A percentile compares a stretch with the other conserved stretches of the same genome.
These are phyloP conservation scores for Aulostomus chinensis DNA, from an alignment of 2,797 vertebrate genomes.

Conservation along the genomic window DNA sequence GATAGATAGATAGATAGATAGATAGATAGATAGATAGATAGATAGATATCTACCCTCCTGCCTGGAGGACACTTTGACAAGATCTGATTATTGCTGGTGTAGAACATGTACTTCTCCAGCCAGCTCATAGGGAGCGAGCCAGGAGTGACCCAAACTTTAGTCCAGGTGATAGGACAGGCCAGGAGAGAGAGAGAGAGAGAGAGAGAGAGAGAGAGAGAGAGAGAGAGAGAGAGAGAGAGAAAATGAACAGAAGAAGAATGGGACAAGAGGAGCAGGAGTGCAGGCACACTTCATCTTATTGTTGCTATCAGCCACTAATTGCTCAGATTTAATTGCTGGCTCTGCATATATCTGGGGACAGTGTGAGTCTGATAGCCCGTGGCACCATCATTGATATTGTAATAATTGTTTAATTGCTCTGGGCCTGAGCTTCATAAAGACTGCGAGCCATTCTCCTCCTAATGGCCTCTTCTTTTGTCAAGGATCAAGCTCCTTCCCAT, in stretches of 20 bases:
- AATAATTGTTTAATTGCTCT: constrained; percentile 66
- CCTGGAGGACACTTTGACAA: no score
- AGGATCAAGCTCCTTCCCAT: constrained; percentile 21
- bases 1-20: no score
- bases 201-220: not conserved
- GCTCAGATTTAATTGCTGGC: constrained; percentile 50
- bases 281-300: constrained; percentile 15
- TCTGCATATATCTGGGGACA: constrained; percentile 46
- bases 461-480: constrained; percentile 39
- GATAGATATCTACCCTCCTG: no score
- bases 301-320: constrained; percentile 47
- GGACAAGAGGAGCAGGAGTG: constrained; percentile 23
- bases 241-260: constrained; percentile 25
- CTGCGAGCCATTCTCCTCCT: constrained; percentile 32
- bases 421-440: constrained; percentile 40
- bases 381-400: constrained; percentile 56
- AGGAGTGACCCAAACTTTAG: no score
- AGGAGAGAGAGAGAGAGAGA: not conserved
- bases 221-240: constrained; percentile 23
- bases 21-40: no score
- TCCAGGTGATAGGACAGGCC: not conserved
- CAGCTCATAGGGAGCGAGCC: no score
- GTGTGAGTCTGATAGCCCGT: constrained; percentile 28
- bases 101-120: no score
- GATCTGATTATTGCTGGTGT: no score